Evolutionary conservation across 2,888 invertebrate species (phyloP).

Genomic region (Dicycla oo): DNA sequence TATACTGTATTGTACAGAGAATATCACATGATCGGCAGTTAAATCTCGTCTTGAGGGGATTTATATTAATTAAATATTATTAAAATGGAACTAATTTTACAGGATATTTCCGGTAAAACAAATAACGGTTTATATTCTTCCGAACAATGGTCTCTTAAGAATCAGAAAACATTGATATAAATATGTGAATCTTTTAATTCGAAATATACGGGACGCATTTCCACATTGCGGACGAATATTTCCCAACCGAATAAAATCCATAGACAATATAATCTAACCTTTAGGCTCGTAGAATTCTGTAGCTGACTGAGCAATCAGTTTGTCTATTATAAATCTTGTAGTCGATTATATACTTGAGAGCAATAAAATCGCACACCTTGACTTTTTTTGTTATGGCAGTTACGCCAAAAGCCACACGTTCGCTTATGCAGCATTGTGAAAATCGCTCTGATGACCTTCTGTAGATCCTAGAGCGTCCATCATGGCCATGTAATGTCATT

Average conservation of each 20-base stretch:
- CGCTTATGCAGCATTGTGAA: no score
- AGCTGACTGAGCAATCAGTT: constrained; percentile 39
- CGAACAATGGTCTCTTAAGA: constrained; percentile 29
- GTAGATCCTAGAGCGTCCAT: no score
- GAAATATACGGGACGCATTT: constrained; percentile 33
- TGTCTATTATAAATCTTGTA: constrained; percentile 45
- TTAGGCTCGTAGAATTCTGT: constrained; percentile 52
- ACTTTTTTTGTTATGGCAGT: no score
- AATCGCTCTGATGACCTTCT: no score
- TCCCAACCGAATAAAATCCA: constrained; percentile 45
- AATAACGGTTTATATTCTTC: constrained; percentile 29
- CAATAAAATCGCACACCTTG: no score
- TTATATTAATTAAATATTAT: constrained; percentile 15
- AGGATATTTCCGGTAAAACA: constrained; percentile 25
- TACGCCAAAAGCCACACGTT: no score
- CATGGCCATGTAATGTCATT: no score
- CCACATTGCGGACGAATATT: constrained; percentile 66
- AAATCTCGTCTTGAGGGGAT: constrained; percentile 61
- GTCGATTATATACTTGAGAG: constrained; percentile 18
- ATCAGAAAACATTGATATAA: constrained; percentile 36
- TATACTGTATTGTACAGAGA: constrained; percentile 47
- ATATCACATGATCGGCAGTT: constrained; percentile 75
- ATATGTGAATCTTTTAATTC: constrained; percentile 41
- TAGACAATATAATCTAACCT: constrained; percentile 46
- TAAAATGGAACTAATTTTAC: constrained; percentile 37